A percentile compares a stretch with the other conserved stretches of the same genome.
Conservation (phyloP, 2,113 vertebrate genomes). For the Irena cyanogastra region DNA sequence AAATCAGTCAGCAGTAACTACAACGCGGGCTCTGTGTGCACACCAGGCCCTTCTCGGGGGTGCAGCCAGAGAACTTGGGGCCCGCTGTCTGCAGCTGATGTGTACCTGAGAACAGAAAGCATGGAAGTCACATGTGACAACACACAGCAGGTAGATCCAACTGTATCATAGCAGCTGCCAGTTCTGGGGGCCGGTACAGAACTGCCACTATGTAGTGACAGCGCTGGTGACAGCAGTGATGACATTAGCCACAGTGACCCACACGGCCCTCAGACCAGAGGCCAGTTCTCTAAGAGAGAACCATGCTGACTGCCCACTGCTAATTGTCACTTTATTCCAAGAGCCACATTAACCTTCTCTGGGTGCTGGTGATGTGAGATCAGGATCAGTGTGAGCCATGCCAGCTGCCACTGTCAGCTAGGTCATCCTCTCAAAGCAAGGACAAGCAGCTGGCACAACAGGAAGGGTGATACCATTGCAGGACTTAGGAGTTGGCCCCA, state of each 20-base stretch:
- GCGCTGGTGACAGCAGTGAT: neutral
- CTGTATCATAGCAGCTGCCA: neutral
- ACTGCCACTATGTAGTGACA: too few relatives aligned
- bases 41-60: neutral
- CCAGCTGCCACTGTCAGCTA: neutral
- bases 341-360: neutral
- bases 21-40: neutral
- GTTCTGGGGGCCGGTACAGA: neutral
- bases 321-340: neutral
- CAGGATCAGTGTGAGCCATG: rapidly evolving
- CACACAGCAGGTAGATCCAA: neutral
- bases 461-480: neutral
- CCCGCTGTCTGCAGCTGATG: neutral
- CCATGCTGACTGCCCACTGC: neutral
- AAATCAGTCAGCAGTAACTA: neutral
- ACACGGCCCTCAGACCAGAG: neutral
- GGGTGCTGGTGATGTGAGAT: neutral
- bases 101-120: neutral
- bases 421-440: neutral
- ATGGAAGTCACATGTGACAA: neutral
- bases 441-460: too few relatives aligned
- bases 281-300: neutral
- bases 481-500: neutral
- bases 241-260: neutral
- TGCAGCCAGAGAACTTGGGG: neutral